Conservation (phyloP, 2,888 invertebrate genomes). For the Ceramica pisi region DNA sequence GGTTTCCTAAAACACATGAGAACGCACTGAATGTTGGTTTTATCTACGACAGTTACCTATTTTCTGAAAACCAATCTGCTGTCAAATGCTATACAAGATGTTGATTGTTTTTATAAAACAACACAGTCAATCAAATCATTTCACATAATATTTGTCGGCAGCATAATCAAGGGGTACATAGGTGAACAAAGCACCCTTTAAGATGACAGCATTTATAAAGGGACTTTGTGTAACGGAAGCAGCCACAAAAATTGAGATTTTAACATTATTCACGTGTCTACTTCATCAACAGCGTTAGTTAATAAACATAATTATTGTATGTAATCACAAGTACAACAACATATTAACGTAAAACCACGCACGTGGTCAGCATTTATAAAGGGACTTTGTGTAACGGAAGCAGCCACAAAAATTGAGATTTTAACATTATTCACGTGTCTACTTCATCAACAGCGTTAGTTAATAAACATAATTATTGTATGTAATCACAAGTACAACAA, state of each 20-base stretch:
- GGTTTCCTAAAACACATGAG: constrained; percentile 3
- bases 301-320: constrained; percentile 38
- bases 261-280: constrained; percentile 8
- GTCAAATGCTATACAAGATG: neutral
- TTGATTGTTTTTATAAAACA: constrained; percentile 14
- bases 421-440: constrained; percentile 11
- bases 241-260: neutral
- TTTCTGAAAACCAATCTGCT: neutral
- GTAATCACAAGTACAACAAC: constrained; percentile 49
- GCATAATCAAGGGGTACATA: too few relatives aligned
- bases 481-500: constrained; percentile 49
- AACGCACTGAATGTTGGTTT: neutral
- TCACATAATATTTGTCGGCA: neutral
- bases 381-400: neutral
- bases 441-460: constrained; percentile 18
- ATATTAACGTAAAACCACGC: constrained; percentile 48
- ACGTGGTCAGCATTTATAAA: constrained; percentile 32
- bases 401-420: neutral
- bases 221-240: neutral
- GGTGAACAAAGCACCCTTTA: neutral
- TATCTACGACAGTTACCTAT: neutral
- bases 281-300: constrained; percentile 22
- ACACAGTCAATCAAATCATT: neutral
- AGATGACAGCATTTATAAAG: neutral
- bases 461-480: constrained; percentile 38